Percentiles rank a stretch among this genome's conserved stretches.
phyloP scores from a whole-genome alignment of 2,113 vertebrate species.

The Hydropotes inermis region DNA sequence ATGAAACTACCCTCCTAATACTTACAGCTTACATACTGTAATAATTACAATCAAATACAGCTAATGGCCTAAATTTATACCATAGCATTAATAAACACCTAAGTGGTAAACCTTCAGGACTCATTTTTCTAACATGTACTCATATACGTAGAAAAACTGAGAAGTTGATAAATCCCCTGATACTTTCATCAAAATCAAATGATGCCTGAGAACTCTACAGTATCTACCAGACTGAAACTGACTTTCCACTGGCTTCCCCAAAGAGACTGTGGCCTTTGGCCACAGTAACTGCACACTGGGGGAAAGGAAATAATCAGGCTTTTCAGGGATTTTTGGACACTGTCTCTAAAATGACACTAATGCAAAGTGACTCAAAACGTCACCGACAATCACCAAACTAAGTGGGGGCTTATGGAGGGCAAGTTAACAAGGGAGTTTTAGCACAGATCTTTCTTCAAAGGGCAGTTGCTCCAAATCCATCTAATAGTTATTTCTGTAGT shows the following conservation, averaged over 20 bases:
- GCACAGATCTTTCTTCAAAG: background rate
- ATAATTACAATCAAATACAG: background rate
- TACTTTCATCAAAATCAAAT: background rate
- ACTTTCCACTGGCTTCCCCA: background rate
- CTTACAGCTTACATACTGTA: background rate
- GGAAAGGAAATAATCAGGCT: background rate
- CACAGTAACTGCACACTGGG: background rate
- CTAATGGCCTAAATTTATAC: background rate
- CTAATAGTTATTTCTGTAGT: background rate
- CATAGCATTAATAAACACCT: background rate
- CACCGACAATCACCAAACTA: background rate
- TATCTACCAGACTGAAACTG: background rate
- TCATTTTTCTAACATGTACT: background rate
- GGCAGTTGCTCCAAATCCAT: background rate
- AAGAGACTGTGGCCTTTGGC: background rate
- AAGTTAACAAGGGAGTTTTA: background rate
- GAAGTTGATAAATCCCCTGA: background rate
- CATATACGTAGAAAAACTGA: background rate
- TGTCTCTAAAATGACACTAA: background rate
- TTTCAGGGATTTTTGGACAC: background rate
- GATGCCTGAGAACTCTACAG: background rate
- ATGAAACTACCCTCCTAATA: background rate
- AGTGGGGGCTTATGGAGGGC: background rate
- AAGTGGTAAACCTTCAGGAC: background rate
- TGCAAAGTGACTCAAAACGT: background rate